Evolutionary conservation across 2,888 invertebrate species (phyloP).

Genomic region (Nymphalis urticae): DNA sequence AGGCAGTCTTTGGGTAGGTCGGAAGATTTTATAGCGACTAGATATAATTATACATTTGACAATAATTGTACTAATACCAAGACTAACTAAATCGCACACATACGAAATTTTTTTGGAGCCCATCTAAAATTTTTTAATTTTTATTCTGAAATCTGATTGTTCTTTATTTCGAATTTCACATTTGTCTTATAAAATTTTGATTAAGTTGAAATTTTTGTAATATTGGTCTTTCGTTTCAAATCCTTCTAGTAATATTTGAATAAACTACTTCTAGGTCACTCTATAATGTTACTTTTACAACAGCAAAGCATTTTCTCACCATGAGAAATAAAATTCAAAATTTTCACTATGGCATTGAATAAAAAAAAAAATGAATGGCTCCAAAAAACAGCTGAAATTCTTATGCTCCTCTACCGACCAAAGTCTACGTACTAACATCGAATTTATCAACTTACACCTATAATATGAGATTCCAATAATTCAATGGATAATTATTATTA

Average conservation of each 20-base stretch:
- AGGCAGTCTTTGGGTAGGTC: constrained; percentile 83
- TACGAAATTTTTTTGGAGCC: constrained; percentile 42
- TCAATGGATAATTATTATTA: constrained; percentile 52
- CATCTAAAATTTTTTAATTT: background rate
- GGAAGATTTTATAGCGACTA: constrained; percentile 79
- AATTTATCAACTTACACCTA: constrained; percentile 40
- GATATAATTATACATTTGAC: constrained; percentile 46
- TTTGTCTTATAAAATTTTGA: too few relatives aligned
- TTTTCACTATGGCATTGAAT: too few relatives aligned
- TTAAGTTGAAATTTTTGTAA: too few relatives aligned
- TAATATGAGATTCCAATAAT: constrained; percentile 49
- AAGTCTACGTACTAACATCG: constrained; percentile 74
- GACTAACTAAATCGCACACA: constrained; percentile 57
- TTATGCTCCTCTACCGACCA: constrained; percentile 67
- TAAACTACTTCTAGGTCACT: too few relatives aligned
- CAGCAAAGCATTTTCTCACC: too few relatives aligned
- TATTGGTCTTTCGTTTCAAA: too few relatives aligned
- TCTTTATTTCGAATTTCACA: background rate
- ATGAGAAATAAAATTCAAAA: too few relatives aligned
- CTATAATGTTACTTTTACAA: too few relatives aligned
- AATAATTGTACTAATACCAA: constrained; percentile 51
- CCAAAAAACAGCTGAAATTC: constrained; percentile 10
- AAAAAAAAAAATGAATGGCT: background rate
- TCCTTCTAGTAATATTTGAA: too few relatives aligned
- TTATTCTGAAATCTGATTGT: background rate